phyloP scores from a whole-genome alignment of 2,113 vertebrate genomes.

The Salvator merianae region DNA sequence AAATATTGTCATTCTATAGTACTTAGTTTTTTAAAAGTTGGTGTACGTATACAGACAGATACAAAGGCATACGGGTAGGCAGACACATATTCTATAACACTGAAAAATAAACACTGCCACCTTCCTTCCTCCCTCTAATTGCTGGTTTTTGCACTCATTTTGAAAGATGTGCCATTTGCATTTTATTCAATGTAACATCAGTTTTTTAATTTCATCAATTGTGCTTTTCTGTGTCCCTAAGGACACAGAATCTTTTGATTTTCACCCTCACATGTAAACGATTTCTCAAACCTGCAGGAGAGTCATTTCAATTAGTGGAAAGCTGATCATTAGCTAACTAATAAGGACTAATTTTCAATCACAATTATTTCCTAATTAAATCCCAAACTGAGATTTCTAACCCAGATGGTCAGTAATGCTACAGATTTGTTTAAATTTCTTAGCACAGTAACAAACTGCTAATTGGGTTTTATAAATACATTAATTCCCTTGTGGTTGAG shows the following conservation, averaged over 20 bases:
- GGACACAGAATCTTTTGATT: slow-evolving; percentile 60
- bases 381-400: slow-evolving; percentile 77
- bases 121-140: slow-evolving; percentile 24
- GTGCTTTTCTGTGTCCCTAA: slow-evolving; percentile 41
- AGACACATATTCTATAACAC: neutral
- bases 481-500: slow-evolving; percentile 73
- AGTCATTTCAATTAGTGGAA: slow-evolving; percentile 79
- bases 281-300: slow-evolving; percentile 59
- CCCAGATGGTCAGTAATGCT: slow-evolving; percentile 79
- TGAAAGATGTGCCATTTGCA: slow-evolving; percentile 22
- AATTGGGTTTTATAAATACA: slow-evolving; percentile 85
- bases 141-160: neutral
- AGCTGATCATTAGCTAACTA: slow-evolving; percentile 76
- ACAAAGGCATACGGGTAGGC: no score
- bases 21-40: neutral
- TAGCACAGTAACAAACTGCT: slow-evolving; percentile 82
- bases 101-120: rapidly evolving
- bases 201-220: slow-evolving; percentile 40
- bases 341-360: slow-evolving; percentile 78
- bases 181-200: slow-evolving; percentile 45
- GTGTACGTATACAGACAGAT: neutral
- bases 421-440: slow-evolving; percentile 83
- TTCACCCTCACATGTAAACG: slow-evolving; percentile 56
- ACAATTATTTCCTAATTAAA: slow-evolving; percentile 83
- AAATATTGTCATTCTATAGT: neutral